Conservation (phyloP, 2,113 vertebrate species). For the Petromus typicus region DNA sequence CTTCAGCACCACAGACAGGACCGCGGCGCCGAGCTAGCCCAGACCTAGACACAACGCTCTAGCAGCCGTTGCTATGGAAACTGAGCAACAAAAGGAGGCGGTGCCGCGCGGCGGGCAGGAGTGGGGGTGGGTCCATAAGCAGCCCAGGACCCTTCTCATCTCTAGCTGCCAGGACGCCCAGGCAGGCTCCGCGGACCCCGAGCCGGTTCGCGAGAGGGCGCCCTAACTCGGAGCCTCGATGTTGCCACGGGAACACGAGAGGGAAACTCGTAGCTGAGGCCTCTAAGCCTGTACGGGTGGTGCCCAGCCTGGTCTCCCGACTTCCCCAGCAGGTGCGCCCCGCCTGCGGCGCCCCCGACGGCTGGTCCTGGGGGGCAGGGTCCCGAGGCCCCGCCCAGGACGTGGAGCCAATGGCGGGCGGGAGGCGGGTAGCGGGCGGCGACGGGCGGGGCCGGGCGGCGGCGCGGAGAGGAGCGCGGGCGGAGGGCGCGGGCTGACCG, state of each 20-base stretch:
- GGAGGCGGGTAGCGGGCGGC: constrained; percentile 28
- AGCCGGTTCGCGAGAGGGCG: neutral
- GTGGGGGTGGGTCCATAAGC: neutral
- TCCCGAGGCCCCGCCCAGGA: constrained; percentile 67
- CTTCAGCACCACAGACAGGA: constrained; percentile 64
- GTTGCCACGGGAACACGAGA: neutral
- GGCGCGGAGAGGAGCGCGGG: neutral
- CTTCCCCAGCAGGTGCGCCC: constrained; percentile 41
- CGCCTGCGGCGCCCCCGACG: neutral
- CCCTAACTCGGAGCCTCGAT: neutral
- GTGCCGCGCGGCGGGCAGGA: neutral
- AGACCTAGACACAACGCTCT: neutral
- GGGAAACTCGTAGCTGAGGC: neutral
- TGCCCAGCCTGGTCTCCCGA: neutral
- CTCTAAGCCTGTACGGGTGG: neutral
- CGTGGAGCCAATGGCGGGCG: constrained; percentile 74
- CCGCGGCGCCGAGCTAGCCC: neutral
- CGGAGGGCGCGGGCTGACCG: neutral
- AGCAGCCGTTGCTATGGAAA: constrained; percentile 64
- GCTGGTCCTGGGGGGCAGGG: neutral
- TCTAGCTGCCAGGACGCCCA: neutral
- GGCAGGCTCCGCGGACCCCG: neutral
- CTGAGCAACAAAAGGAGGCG: constrained; percentile 73
- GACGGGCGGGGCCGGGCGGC: constrained; percentile 23
- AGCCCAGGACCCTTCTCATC: neutral